A percentile compares a stretch with the other conserved stretches of the same genome.
Evolutionary conservation across 2,113 vertebrate species (phyloP).

Genomic region (Heteronetta atricapilla): DNA sequence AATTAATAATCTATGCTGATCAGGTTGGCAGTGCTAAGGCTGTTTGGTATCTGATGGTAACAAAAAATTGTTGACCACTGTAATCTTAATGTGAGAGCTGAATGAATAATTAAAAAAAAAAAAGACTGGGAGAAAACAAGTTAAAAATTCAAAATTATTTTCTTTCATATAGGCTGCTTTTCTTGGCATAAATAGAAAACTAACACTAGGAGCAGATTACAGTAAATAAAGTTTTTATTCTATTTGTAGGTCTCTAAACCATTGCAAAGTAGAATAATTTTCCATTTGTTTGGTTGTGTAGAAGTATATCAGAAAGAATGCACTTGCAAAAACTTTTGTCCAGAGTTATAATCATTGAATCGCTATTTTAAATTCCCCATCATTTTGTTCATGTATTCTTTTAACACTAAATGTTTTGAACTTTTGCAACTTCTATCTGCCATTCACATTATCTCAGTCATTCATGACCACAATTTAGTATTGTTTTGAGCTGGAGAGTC

Average conservation of each 20-base stretch:
- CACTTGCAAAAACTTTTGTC: background rate
- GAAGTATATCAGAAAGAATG: background rate
- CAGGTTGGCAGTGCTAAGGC: conserved; percentile 28
- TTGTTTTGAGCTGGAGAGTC: background rate
- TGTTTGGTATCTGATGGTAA: conserved; percentile 31
- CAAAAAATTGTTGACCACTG: conserved; percentile 32
- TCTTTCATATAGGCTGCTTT: background rate
- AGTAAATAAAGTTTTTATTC: background rate
- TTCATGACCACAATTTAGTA: background rate
- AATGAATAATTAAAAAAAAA: background rate
- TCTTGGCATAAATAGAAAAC: background rate
- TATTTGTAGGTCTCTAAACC: background rate
- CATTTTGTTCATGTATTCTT: background rate
- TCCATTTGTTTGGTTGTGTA: background rate
- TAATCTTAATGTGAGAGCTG: background rate
- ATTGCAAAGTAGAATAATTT: background rate
- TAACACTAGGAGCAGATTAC: background rate
- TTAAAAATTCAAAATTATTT: background rate
- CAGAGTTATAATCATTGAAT: background rate
- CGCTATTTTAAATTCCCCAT: background rate
- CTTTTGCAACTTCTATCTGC: background rate
- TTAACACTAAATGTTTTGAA: background rate
- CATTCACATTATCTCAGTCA: background rate
- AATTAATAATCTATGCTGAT: conserved; percentile 80
- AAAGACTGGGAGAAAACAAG: background rate